Evolutionary conservation across 2,113 vertebrate genomes (phyloP), one percentile per base, ranked within the genome.

Genomic region (Glareola pratincola): DNA sequence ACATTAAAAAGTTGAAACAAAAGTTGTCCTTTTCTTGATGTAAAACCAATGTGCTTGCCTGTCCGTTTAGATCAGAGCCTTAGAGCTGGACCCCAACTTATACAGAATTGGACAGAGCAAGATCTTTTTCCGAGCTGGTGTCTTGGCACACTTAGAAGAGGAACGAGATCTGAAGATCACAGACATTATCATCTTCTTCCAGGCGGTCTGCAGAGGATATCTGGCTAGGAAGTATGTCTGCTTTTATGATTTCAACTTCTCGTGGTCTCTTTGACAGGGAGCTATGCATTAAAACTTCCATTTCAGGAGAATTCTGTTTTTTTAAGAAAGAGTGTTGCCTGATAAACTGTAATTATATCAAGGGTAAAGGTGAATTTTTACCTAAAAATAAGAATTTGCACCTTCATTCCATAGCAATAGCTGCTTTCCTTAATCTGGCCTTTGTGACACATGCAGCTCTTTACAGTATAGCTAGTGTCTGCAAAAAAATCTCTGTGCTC

Each of bases 21-120:
- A 23, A 59, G 8, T 20, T 39, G 27, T 73, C 39, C 26, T 75
- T 85, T 64, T 5, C 7, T 30, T 69, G 45, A 6, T 34, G 9
- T 79, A 74, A 92, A 92, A 94, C 8, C 66, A 90, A 56, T 0
- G 0, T 22, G 17, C 34, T 93, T 88, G 17, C 87, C 26, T 95
- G 2, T 67, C 69, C 39, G 11, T 78, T 82, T 80, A 99, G 99
- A 99, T 99, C 96, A 98, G 98, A 81, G 99, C 99, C 37, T 98
- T 99, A 91, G 99, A 99, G 95, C 92, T 99, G 95, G 99, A 99
- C 88, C 98, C 99, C 68, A 99, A 99, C 97, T 98, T 99, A n/a
- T 99, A 99, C 96, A 98, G 99, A 69, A 99, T 99, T 43, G 99
- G 99, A 68, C 99, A 99, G 97, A 99, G 99, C 97, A 99, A 99